phyloP scores from a whole-genome alignment of 2,113 vertebrate genomes.

The Saccopteryx bilineata region DNA sequence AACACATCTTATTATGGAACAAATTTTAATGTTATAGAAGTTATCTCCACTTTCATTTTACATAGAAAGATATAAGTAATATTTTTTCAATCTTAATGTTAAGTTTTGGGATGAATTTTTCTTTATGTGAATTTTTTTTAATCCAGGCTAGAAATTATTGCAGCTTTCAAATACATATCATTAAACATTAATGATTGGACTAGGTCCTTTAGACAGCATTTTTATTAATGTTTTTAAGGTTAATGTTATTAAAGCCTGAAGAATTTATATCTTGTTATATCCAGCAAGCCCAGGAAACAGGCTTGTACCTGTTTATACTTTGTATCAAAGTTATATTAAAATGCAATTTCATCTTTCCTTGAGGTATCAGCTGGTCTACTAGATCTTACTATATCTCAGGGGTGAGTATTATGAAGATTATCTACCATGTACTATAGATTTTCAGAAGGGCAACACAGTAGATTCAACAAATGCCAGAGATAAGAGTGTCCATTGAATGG shows the following conservation, averaged over 20 bases:
- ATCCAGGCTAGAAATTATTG: neutral
- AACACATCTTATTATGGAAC: neutral
- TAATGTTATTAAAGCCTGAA: neutral
- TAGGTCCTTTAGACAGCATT: neutral
- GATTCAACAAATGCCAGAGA: neutral
- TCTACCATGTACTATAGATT: neutral
- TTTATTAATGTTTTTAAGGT: neutral
- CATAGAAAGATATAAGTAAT: neutral
- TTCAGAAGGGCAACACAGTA: neutral
- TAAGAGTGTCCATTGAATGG: neutral
- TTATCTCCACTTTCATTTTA: slow-evolving; percentile 16
- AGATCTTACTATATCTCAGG: neutral
- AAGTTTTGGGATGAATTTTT: slow-evolving; percentile 15
- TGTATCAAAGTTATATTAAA: neutral
- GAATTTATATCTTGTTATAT: slow-evolving; percentile 8
- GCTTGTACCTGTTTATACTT: neutral
- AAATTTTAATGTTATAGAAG: slow-evolving; percentile 15
- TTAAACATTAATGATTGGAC: slow-evolving; percentile 1
- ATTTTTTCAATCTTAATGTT: neutral
- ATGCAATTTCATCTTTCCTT: neutral
- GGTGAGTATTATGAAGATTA: slow-evolving; percentile 42
- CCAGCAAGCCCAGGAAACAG: slow-evolving; percentile 13
- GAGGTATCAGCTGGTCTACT: neutral
- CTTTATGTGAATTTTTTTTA: slow-evolving; percentile 25
- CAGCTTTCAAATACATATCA: neutral